phyloP scores from a whole-genome alignment of 2,113 vertebrate species.

The Mastomys natalensis region DNA sequence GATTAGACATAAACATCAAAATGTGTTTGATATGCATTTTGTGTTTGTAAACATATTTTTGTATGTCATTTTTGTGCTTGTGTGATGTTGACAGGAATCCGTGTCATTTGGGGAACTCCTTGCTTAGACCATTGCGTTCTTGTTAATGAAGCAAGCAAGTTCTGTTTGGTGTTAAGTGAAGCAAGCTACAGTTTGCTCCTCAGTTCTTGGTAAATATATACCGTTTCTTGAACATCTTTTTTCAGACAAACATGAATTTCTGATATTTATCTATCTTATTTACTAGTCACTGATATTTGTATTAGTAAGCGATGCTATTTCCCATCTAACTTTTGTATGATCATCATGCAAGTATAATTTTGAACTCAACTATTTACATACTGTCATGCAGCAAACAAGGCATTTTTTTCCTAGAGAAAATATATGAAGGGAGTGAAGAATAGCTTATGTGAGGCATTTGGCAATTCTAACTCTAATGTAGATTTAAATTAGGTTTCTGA shows the following conservation, averaged over 20 bases:
- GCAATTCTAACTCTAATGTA: constrained; percentile 15
- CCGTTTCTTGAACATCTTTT: constrained; percentile 47
- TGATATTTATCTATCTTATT: constrained; percentile 64
- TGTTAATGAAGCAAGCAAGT: constrained; percentile 43
- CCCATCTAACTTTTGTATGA: constrained; percentile 42
- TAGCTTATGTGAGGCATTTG: not conserved
- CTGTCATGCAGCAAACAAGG: constrained; percentile 8
- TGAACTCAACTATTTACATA: constrained; percentile 62
- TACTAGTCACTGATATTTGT: constrained; percentile 62
- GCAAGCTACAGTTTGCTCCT: constrained; percentile 20
- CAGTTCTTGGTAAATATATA: constrained; percentile 28
- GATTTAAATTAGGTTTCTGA: constrained; percentile 57
- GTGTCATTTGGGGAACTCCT: constrained; percentile 27
- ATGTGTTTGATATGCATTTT: constrained; percentile 27
- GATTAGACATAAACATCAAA: not conserved
- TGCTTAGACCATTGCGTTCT: constrained; percentile 2
- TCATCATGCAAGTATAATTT: constrained; percentile 46
- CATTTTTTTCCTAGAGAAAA: constrained; percentile 19
- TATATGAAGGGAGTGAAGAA: constrained; percentile 18
- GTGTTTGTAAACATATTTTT: not conserved
- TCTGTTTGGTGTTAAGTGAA: constrained; percentile 30
- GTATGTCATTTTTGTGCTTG: not conserved
- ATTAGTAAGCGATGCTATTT: constrained; percentile 48
- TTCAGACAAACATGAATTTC: constrained; percentile 54
- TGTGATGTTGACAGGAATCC: constrained; percentile 37